Evolutionary conservation across 2,888 invertebrate species (phyloP), one percentile per base, ranked within the genome.

Genomic region (Sceliomorpha sp.): DNA sequence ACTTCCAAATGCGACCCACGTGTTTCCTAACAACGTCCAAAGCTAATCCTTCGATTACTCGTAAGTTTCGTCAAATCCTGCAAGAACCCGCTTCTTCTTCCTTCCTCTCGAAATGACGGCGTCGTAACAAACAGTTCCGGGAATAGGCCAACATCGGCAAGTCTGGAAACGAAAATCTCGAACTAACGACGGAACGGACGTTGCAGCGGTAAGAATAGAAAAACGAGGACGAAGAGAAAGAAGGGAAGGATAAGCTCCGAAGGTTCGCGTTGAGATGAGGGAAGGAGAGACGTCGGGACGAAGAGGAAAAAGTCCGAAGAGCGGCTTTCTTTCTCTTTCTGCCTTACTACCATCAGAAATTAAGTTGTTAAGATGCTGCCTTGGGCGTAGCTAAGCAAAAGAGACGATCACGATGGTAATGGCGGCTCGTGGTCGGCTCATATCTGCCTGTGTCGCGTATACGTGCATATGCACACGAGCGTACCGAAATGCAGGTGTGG

Each of bases 361-460:
- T 82, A 81, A 82, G 82, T 81, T 82, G 82, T 82, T 82, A 82
- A 82, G 80, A 82, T 71, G 79, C 74, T 79, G 79, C 81, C 81
- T 75, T 75, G 75, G 81, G 82, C 80, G 78, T 73, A 78, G 74
- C 75, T 62, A 44, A 60, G 58, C 36, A 44, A 74, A 76, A 73
- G 72, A 74, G 68, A 74, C 72, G 59, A 72, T 64, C 58, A 70
- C 44, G 64, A 72, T 50, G 63, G 66, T 78, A 76, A 78, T 77
- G 76, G 76, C 72, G 73, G 76, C 66, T 69, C 58, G 44, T 66
- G 59, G 51, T 60, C 47, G 64, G 36, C 34, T 7, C 20, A 20
- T 20, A 29, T 29, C 10, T 36, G 27, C 1, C 8, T 29, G 27
- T 29, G 27, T 8, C 7, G 27, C 27, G 27, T 20, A 9, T 34